These are phyloP conservation scores for Amphiduros pacificus DNA, from an alignment of 2,888 invertebrate genomes.

Conservation along the genomic window DNA sequence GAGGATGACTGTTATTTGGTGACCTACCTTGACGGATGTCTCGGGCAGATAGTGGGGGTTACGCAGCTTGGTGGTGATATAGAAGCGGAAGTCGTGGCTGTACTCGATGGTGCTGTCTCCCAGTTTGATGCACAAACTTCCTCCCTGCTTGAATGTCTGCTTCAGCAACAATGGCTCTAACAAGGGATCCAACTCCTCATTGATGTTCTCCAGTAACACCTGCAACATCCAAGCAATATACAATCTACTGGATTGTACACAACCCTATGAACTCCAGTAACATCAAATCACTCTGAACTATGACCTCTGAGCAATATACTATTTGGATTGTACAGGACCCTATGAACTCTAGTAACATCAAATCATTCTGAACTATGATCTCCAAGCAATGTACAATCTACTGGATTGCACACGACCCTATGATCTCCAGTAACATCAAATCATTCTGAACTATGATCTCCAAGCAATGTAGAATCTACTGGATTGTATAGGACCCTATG, in stretches of 20 bases:
- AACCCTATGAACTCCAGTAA: conserved; percentile 61
- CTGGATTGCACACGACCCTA: no score
- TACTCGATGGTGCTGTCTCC: conserved; percentile 62
- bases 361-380: no score
- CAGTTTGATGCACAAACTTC: conserved; percentile 59
- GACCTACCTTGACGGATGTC: conserved; percentile 60
- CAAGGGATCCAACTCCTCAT: conserved; percentile 60
- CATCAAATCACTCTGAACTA: no score
- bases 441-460: no score
- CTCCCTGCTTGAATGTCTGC: conserved; percentile 62
- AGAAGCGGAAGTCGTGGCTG: conserved; percentile 60
- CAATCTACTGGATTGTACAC: no score
- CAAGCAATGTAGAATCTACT: no score
- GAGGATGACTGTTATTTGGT: no score
- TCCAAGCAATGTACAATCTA: no score
- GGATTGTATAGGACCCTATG: conserved; percentile 62
- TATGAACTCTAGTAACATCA: conserved; percentile 61
- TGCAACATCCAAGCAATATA: no score
- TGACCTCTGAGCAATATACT: no score
- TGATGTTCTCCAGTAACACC: conserved; percentile 60
- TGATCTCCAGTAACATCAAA: no score
- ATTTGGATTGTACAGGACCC: conserved; percentile 62
- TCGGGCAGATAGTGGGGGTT: conserved; percentile 63
- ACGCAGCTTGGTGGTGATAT: conserved; percentile 61
- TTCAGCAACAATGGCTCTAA: conserved; percentile 61